Evolutionary conservation across 2,888 invertebrate genomes (phyloP).

Genomic region (Pristionchus mayeri): DNA sequence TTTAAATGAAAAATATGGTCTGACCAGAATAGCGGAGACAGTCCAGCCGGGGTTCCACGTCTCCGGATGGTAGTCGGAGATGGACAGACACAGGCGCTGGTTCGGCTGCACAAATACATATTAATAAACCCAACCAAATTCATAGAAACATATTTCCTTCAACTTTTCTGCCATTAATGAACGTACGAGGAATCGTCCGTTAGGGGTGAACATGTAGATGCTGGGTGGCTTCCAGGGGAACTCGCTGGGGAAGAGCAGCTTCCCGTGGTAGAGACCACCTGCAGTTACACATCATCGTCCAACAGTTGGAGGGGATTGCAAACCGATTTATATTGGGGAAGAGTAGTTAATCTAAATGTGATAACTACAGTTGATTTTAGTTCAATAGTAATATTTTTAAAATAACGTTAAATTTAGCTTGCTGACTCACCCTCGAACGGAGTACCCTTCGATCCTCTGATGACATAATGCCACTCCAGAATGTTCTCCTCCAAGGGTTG

Average conservation of each 20-base stretch:
- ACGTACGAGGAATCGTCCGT: constrained; percentile 81
- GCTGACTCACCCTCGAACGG: constrained; percentile 85
- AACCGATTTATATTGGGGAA: too few relatives aligned
- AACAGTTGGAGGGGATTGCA: too few relatives aligned
- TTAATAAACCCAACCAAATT: too few relatives aligned
- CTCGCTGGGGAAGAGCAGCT: constrained; percentile 88
- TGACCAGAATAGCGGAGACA: constrained; percentile 90
- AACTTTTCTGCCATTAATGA: too few relatives aligned
- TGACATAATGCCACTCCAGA: constrained; percentile 97
- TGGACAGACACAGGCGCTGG: constrained; percentile 88
- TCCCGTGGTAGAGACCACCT: constrained; percentile 90
- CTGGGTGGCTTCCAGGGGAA: constrained; percentile 75
- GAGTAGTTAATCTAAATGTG: too few relatives aligned
- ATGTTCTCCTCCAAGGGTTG: constrained; percentile 95
- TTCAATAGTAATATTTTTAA: too few relatives aligned
- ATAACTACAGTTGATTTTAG: too few relatives aligned
- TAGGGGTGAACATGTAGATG: constrained; percentile 86
- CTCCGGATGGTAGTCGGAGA: constrained; percentile 94
- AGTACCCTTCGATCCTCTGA: constrained; percentile 93
- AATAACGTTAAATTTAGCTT: not conserved
- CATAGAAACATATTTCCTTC: too few relatives aligned
- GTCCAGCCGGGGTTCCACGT: constrained; percentile 99
- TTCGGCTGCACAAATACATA: constrained; percentile 69
- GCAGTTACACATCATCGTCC: too few relatives aligned
- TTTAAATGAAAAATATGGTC: not conserved